phyloP scores from a whole-genome alignment of 2,113 vertebrate genomes.

The Sula dactylatra region DNA sequence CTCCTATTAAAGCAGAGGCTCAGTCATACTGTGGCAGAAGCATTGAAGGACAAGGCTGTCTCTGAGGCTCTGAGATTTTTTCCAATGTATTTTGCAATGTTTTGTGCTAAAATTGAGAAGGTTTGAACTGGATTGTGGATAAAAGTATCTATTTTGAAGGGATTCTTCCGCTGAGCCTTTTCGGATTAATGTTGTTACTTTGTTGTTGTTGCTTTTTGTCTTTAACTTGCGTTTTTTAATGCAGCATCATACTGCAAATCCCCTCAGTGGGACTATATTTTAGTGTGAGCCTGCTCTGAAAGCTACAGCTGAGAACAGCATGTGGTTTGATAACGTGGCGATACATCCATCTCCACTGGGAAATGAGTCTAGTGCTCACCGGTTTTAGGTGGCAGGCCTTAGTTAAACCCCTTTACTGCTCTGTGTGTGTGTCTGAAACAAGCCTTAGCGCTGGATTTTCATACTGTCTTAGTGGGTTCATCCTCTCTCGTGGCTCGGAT shows the following conservation, averaged over 20 bases:
- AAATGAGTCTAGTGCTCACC: neutral
- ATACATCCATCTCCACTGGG: neutral
- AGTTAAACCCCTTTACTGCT: neutral
- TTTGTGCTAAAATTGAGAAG: neutral
- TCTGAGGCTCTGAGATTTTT: neutral
- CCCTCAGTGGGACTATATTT: neutral
- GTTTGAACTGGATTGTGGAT: neutral
- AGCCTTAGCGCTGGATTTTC: neutral
- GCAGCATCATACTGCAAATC: neutral
- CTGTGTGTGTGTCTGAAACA: neutral
- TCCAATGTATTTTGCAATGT: neutral
- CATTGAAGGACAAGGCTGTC: neutral
- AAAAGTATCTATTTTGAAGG: neutral
- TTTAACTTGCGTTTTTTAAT: neutral
- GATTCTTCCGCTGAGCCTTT: neutral
- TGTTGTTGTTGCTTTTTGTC: neutral
- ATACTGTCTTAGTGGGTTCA: accelerated
- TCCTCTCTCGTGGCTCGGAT: neutral
- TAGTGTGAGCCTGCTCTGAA: neutral
- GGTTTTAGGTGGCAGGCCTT: neutral
- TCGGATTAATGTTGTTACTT: neutral
- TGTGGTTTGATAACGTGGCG: accelerated
- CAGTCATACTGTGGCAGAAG: accelerated
- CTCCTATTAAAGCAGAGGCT: neutral
- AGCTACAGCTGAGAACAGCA: neutral